Evolutionary conservation across 1,140 invertebrate species (phyloP).

Genomic region (Listronotus bonariensis): DNA sequence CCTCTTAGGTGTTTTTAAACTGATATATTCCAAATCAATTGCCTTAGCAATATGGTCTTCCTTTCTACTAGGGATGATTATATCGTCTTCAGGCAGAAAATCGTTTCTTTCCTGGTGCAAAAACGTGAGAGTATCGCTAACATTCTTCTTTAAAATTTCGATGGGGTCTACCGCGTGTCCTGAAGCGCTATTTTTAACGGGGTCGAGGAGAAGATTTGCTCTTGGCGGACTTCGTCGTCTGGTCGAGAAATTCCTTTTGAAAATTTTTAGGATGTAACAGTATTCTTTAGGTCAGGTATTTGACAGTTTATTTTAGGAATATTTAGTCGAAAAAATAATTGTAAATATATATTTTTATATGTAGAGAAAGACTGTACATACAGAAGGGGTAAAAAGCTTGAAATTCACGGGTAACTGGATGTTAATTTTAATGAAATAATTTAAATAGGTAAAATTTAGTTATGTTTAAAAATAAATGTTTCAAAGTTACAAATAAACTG

Average conservation of each 20-base stretch:
- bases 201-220: conserved; percentile 38
- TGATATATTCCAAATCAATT: conserved; percentile 49
- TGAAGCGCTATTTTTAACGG: conserved; percentile 20
- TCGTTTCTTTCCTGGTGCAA: conserved; percentile 55
- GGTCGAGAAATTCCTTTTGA: conserved; percentile 40
- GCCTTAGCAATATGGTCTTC: conserved; percentile 51
- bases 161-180: conserved; percentile 40
- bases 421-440: too few relatives aligned
- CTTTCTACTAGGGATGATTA: conserved; percentile 52
- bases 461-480: too few relatives aligned
- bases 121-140: conserved; percentile 53
- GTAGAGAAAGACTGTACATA: too few relatives aligned
- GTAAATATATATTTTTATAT: too few relatives aligned
- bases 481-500: conserved; percentile 3
- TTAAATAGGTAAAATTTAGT: too few relatives aligned
- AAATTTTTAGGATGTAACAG: conserved; percentile 33
- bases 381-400: too few relatives aligned
- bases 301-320: conserved; percentile 4
- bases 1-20: conserved; percentile 40
- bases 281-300: neutral
- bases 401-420: too few relatives aligned
- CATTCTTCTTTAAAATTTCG: conserved; percentile 49
- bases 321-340: neutral
- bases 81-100: conserved; percentile 53
- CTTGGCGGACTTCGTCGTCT: conserved; percentile 21